These are phyloP conservation scores for Nephila pilipes DNA, from an alignment of 1,140 invertebrate species.

Conservation along the genomic window DNA sequence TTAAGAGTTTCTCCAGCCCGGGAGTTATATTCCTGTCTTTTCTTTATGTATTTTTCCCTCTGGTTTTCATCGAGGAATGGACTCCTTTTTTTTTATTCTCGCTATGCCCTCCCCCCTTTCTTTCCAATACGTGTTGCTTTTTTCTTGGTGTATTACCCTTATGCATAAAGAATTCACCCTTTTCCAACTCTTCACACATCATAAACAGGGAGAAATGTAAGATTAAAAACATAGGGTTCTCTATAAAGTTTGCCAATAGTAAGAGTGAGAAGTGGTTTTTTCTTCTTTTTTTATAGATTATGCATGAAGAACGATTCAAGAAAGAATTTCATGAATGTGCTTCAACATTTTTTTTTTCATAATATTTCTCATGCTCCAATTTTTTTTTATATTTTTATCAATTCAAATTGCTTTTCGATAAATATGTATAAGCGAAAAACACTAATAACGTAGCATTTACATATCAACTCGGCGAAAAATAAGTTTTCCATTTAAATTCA, in stretches of 20 bases:
- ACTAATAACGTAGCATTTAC: too few relatives aligned
- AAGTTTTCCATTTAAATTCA: too few relatives aligned
- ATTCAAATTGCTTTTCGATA: too few relatives aligned
- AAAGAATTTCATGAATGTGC: not conserved
- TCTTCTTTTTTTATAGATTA: not conserved
- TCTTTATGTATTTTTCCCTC: conserved; percentile 14
- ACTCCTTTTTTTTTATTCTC: not conserved
- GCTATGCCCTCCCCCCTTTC: not conserved
- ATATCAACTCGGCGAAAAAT: too few relatives aligned
- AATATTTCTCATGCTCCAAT: too few relatives aligned
- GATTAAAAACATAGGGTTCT: not conserved
- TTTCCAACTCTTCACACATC: not conserved
- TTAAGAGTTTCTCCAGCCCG: conserved; percentile 2
- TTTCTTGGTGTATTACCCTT: not conserved
- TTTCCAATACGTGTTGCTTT: conserved; percentile 34
- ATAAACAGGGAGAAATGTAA: not conserved
- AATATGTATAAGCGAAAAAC: too few relatives aligned
- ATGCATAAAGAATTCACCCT: not conserved
- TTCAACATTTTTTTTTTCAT: too few relatives aligned
- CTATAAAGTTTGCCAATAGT: not conserved
- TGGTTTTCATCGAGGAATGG: not conserved
- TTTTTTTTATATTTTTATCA: too few relatives aligned
- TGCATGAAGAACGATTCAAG: not conserved
- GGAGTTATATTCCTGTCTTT: not conserved
- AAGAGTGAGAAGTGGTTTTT: not conserved